Evolutionary conservation across 1,140 invertebrate genomes (phyloP), one percentile per base, ranked within the genome.

Genomic region (Habropoda laboriosa): DNA sequence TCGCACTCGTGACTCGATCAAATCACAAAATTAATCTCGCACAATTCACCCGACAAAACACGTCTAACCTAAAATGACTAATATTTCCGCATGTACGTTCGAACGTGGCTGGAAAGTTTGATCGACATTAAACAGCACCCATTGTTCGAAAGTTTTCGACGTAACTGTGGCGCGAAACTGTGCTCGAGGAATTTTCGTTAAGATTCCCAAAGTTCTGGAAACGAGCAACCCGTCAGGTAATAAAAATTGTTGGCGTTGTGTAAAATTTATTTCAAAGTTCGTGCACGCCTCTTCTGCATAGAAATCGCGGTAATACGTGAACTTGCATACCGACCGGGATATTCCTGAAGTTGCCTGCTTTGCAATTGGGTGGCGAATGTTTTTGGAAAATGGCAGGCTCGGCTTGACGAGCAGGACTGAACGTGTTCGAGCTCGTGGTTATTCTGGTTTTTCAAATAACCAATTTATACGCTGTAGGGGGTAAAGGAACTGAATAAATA

Each of bases 231-330:
- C 8, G 27, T 2, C 1, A 10, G 8, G 18, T 30, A 47, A 30
- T 1, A 0, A 47, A 45, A 64, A 16, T 18, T n/a, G 1, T 3
- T 66, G 38, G 3, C 18, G 18, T 18, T 24, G 24, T 16, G 27
- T 47, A 47, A 47, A 66, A 66, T 61, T 61, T 61, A 27, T 66
- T 66, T 66, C 42, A 2, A 66, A 47, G 38, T 27, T 47, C 2
- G 40, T 13, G 24, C 8, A 30, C 16, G 18, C 5, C n/a, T n/a
- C n/a, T 60, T 18, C n/a, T 60, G 18, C 32, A 60, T 47, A 42
- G 32, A 47, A 67, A 47, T 32, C 42, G 30, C 42, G 64, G 27
- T n/a, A n/a, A 3, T 32, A 18, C 18, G 10, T 49, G 18, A 67
- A n/a, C 18, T 49, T 67, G 45, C 45, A 27, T 49, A 32, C 45